These are phyloP conservation scores for Paguma larvata DNA, from an alignment of 2,797 vertebrate genomes.

Conservation along the genomic window DNA sequence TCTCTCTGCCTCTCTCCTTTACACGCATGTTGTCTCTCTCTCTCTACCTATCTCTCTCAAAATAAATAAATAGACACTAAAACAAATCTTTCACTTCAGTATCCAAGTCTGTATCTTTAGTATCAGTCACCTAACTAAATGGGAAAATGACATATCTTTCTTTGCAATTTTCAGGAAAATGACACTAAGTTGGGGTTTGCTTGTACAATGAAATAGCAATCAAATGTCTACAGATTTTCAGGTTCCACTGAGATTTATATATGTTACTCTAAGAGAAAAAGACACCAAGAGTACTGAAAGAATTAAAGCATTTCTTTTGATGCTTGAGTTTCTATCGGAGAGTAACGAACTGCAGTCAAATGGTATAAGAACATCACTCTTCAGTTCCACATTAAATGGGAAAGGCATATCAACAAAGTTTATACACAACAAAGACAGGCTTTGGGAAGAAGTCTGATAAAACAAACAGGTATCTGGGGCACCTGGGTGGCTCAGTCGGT, in stretches of 20 bases:
- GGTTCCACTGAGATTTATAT: not conserved
- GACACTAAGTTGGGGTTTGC: not conserved
- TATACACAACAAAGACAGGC: not conserved
- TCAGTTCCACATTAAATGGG: not conserved
- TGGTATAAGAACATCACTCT: not conserved
- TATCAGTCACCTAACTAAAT: not conserved
- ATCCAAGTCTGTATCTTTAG: not conserved
- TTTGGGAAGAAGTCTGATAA: not conserved
- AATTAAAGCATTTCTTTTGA: not conserved
- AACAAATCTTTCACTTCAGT: not conserved
- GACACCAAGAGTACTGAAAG: not conserved
- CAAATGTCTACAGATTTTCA: not conserved
- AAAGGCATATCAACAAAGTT: not conserved
- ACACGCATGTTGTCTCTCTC: too few species aligned
- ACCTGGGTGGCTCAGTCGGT: not conserved
- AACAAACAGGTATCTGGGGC: not conserved
- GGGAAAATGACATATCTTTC: not conserved
- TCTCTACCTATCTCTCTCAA: too few species aligned
- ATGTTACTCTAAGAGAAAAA: not conserved
- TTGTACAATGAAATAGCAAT: not conserved
- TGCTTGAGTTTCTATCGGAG: not conserved
- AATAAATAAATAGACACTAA: too few species aligned
- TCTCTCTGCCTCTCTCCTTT: too few species aligned
- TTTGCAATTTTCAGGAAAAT: slow-evolving; percentile 19
- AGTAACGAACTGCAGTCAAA: not conserved